phyloP scores from a whole-genome alignment of 1,140 invertebrate genomes.

The Bombus terrestris region DNA sequence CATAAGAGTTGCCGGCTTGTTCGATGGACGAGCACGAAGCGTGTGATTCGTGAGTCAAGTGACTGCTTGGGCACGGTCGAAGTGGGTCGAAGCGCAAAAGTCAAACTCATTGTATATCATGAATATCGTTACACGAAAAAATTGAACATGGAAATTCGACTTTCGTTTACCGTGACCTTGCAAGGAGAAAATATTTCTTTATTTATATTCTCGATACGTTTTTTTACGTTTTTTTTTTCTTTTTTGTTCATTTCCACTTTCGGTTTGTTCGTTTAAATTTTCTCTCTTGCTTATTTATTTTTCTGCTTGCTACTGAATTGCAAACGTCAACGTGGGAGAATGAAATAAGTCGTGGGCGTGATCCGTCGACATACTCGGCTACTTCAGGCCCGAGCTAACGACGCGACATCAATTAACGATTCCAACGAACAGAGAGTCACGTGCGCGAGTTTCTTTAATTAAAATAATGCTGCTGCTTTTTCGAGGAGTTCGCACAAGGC shows the following conservation, averaged over 20 bases:
- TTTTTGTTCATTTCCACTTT: neutral
- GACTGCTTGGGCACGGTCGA: constrained; percentile 39
- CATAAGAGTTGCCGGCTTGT: constrained; percentile 48
- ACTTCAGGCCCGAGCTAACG: neutral
- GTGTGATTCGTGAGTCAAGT: constrained; percentile 65
- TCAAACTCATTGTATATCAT: neutral
- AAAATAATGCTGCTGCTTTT: neutral
- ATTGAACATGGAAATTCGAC: neutral
- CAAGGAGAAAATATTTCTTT: neutral
- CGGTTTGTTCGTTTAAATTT: neutral
- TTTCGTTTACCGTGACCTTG: neutral
- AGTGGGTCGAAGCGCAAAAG: constrained; percentile 60
- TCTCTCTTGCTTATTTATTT: neutral
- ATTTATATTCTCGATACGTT: neutral
- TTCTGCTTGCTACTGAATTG: neutral
- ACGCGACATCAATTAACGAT: constrained; percentile 31
- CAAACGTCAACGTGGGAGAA: constrained; percentile 30
- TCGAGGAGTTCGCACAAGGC: neutral
- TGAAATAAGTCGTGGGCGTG: constrained; percentile 17
- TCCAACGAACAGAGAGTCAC: neutral
- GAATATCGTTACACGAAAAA: neutral
- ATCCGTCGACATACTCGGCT: constrained; percentile 17
- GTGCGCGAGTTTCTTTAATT: neutral
- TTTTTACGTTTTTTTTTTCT: neutral
- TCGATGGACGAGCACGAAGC: constrained; percentile 52